Evolutionary conservation across 2,113 vertebrate species (phyloP).

Genomic region (Oceanites oceanicus): DNA sequence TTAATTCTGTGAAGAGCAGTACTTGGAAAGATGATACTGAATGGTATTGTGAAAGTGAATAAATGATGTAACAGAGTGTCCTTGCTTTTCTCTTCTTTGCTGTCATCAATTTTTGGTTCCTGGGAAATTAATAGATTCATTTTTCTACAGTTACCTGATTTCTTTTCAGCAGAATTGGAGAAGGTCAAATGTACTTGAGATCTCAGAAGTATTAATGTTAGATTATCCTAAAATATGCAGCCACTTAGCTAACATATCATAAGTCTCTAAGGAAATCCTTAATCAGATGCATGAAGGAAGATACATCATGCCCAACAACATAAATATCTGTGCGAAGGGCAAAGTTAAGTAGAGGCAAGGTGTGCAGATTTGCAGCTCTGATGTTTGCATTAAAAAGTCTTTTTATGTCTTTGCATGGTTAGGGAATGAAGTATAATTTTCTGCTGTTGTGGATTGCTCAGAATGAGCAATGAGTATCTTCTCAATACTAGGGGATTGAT

Average conservation of each 20-base stretch:
- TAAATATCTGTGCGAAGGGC: not conserved
- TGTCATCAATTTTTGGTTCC: slow-evolving; percentile 38
- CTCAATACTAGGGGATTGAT: not conserved
- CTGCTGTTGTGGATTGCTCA: not conserved
- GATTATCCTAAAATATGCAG: slow-evolving; percentile 38
- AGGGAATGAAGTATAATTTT: not conserved
- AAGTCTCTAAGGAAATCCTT: not conserved
- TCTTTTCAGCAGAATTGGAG: slow-evolving; percentile 31
- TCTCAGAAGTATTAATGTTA: slow-evolving; percentile 28
- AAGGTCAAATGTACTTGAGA: slow-evolving; percentile 36
- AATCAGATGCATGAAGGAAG: not conserved
- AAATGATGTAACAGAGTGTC: slow-evolving; percentile 17
- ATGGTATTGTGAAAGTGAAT: slow-evolving; percentile 17
- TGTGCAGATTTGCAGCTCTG: not conserved
- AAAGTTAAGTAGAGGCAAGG: not conserved
- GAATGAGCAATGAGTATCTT: not conserved
- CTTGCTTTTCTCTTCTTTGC: slow-evolving; percentile 31
- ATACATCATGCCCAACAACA: not conserved
- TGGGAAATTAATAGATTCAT: slow-evolving; percentile 15
- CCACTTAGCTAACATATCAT: not conserved
- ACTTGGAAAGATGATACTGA: slow-evolving; percentile 7
- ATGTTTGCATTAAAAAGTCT: not conserved
- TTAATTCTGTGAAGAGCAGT: slow-evolving; percentile 4
- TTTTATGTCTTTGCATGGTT: not conserved
- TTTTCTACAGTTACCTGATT: slow-evolving; percentile 27